Base-by-base conservation (phyloP, 2,888 invertebrate genomes). In the Glaucopsyche alexis region DNA sequence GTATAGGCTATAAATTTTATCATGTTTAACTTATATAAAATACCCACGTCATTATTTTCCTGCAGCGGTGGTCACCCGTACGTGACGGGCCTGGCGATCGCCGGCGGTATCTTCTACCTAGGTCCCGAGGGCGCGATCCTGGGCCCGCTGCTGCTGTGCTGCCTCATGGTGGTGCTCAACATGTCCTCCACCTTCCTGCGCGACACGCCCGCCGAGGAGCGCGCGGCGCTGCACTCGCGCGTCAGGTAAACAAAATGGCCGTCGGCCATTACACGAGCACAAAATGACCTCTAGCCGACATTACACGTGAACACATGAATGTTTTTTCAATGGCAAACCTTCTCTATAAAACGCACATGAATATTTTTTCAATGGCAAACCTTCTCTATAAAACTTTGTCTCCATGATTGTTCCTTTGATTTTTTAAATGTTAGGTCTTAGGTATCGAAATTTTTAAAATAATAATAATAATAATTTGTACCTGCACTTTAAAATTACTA, bases 81-180 rank as follows among this genome's bases (percentile, higher is more conserved):
- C 91, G 94, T 99, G 76, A 99, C 99, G 9, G 99, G 99, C 50
- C 93, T 99, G 73, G 98, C 99, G 2, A 98, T 99, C 83, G 99
- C 99, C 19, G 99, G 99, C 13, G 99, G 99, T 69, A 97, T 99
- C 84, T 98, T 99, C 90, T 99, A 98, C 94, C 93, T 99, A 79
- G 99, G 99, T 0, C 96, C 98, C 74, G 98, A 99, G 89, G 99
- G 99, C 0, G 99, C 99, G 1, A 97, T 99, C 79, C 96, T 99
- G 75, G 99, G 99, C 0, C 99, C 99, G 0, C 94, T 99, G 47
- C 94, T 99, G 71, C 94, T 99, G 0, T 99, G 99, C 87, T 97
- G 97, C 81, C 95, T 99, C 73, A 96, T 99, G 90, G 99, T 99
- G 2, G 96, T 97, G 16, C 95, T 98, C 77, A 98, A 98, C 87